phyloP scores from a whole-genome alignment of 2,797 vertebrate species.

The Bradypus variegatus region DNA sequence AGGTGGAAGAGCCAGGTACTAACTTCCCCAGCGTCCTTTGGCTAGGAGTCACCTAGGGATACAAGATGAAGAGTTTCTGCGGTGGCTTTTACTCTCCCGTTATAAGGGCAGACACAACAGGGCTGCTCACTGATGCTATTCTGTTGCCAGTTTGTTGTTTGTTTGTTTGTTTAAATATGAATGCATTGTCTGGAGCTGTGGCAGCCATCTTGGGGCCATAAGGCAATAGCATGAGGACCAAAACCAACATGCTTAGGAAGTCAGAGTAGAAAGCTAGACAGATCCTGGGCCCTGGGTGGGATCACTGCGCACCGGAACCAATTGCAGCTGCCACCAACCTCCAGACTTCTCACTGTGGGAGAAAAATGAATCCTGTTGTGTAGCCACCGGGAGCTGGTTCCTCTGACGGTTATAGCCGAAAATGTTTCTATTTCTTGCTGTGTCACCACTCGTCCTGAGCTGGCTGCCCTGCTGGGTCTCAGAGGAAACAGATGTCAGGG shows the following conservation, averaged over 20 bases:
- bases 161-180: rapidly evolving
- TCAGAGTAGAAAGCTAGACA: not conserved
- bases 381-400: not conserved
- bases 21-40: not conserved
- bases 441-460: not conserved
- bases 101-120: not conserved
- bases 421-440: not conserved
- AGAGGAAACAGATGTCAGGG: not conserved
- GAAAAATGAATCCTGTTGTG: not conserved
- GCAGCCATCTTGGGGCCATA: not conserved
- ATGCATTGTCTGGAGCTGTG: not conserved
- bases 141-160: not conserved
- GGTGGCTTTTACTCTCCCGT: not conserved
- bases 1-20: not conserved
- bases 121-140: not conserved
- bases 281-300: not conserved
- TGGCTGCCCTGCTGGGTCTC: not conserved
- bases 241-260: not conserved
- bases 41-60: not conserved
- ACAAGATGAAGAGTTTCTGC: rapidly evolving
- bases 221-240: not conserved
- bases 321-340: not conserved
- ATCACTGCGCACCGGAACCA: not conserved
- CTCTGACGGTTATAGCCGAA: no score
- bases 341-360: not conserved